These are phyloP conservation scores for Lepidochrysops patricia DNA, from an alignment of 2,888 invertebrate species.

Conservation along the genomic window DNA sequence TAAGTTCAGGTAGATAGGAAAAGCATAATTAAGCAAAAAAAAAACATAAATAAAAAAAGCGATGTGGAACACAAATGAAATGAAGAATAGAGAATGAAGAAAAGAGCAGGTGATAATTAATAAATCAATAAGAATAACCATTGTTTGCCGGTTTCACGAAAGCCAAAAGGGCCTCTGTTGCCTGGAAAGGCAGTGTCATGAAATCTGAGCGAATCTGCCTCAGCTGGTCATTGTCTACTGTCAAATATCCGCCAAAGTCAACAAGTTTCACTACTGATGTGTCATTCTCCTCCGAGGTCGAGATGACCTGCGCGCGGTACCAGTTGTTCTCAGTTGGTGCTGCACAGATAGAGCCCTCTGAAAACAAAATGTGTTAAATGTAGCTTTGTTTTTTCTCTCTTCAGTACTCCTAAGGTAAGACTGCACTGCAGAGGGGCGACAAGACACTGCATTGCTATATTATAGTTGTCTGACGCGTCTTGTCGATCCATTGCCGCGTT, in stretches of 20 bases:
- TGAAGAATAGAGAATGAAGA: conserved; percentile 2
- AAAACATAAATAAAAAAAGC: no score
- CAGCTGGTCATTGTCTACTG: conserved; percentile 83
- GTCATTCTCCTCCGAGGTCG: conserved; percentile 79
- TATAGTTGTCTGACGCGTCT: no score
- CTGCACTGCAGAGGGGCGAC: no score
- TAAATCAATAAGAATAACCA: conserved; percentile 44
- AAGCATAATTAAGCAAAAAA: neutral
- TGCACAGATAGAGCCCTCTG: conserved; percentile 91
- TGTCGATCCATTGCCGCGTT: no score
- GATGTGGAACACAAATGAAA: no score
- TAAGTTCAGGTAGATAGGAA: neutral
- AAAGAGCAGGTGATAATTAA: neutral
- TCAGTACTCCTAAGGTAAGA: no score
- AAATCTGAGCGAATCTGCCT: conserved; percentile 96
- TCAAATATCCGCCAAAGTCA: conserved; percentile 95
- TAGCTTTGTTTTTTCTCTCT: neutral
- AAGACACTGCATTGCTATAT: no score
- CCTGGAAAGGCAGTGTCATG: conserved; percentile 96
- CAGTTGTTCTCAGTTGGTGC: conserved; percentile 89
- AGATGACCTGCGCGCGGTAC: conserved; percentile 90
- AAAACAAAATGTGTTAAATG: conserved; percentile 28
- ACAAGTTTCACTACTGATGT: conserved; percentile 90
- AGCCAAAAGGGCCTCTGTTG: conserved; percentile 95
- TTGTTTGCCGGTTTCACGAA: conserved; percentile 87